These are phyloP conservation scores for Trachops cirrhosus DNA, from an alignment of 2,797 vertebrate genomes.

Conservation along the genomic window DNA sequence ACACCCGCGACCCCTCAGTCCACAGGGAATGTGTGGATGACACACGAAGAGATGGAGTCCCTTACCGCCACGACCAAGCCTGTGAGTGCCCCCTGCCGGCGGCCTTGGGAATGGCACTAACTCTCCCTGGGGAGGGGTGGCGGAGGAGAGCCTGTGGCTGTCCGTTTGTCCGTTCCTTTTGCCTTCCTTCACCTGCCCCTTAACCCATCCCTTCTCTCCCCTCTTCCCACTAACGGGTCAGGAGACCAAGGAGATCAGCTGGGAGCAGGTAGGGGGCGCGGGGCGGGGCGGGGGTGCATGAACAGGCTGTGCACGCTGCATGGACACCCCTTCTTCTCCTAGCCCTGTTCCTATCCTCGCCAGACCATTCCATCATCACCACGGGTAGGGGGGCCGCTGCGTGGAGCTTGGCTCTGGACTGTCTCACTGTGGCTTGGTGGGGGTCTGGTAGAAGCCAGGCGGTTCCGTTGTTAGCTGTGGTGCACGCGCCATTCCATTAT, in stretches of 20 bases:
- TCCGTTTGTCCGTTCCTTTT: background rate
- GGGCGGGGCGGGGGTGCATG: constrained; percentile 62
- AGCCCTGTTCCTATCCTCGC: background rate
- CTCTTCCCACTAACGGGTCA: constrained; percentile 84
- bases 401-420: background rate
- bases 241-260: constrained; percentile 97
- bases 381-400: background rate
- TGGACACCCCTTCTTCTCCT: constrained; percentile 43
- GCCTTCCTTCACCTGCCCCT: constrained; percentile 56
- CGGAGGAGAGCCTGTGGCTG: background rate
- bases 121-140: background rate
- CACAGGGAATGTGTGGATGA: constrained; percentile 97
- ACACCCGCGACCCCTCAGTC: constrained; percentile 82
- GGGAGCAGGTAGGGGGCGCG: constrained; percentile 92
- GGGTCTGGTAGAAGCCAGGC: background rate
- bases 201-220: constrained; percentile 84
- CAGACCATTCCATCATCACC: background rate
- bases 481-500: background rate
- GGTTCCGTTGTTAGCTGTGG: background rate
- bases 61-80: constrained; percentile 92
- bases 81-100: constrained; percentile 82
- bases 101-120: background rate
- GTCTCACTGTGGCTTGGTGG: background rate
- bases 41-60: constrained; percentile 95
- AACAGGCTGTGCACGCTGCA: constrained; percentile 64